Evolutionary conservation across 2,113 vertebrate species (phyloP).

Genomic region (Bothrops jararaca): DNA sequence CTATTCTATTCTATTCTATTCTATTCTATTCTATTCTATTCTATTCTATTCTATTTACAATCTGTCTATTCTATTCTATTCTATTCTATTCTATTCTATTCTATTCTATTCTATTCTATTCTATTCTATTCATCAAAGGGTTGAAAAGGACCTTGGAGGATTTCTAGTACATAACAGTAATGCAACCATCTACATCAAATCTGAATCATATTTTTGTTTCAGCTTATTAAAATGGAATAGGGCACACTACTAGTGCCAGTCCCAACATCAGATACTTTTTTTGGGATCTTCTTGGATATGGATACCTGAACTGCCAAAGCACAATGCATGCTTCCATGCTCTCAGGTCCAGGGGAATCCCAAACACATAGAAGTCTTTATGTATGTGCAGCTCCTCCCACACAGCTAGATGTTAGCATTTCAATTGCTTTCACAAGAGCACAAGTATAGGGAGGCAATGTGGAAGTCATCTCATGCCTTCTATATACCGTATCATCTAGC

Average conservation of each 20-base stretch:
- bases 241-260: background rate
- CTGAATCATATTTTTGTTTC: background rate
- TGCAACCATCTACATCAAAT: conserved; percentile 6
- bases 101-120: too few relatives aligned
- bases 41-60: too few relatives aligned
- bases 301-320: background rate
- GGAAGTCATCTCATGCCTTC: background rate
- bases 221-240: background rate
- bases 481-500: background rate
- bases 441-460: background rate
- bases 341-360: too few relatives aligned
- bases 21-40: too few relatives aligned
- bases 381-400: background rate
- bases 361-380: background rate
- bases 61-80: too few relatives aligned
- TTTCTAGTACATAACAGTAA: background rate
- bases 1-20: too few relatives aligned
- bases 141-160: background rate
- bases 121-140: background rate
- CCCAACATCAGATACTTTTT: background rate
- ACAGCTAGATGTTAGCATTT: background rate
- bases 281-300: background rate
- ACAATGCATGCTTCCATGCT: background rate
- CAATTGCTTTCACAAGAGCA: background rate
- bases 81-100: too few relatives aligned